A percentile compares a stretch with the other conserved stretches of the same genome.
These are phyloP conservation scores for Microtus pennsylvanicus DNA, from an alignment of 2,113 vertebrate genomes.

Conservation along the genomic window DNA sequence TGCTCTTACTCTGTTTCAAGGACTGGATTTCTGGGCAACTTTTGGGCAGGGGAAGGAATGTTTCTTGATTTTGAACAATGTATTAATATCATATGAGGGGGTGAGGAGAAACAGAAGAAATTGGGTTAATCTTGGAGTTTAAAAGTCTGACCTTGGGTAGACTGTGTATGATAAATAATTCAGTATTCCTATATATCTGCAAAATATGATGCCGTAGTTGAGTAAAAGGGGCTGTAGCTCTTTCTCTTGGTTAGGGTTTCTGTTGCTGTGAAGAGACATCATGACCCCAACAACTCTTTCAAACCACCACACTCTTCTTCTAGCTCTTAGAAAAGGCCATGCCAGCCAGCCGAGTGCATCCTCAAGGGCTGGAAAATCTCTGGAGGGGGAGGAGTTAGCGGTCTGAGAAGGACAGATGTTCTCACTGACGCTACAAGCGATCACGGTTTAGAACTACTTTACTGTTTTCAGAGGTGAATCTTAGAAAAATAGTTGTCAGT, in stretches of 20 bases:
- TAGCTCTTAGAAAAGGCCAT: background rate
- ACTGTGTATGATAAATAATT: slow-evolving; percentile 27
- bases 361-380: background rate
- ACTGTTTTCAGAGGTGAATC: slow-evolving; percentile 2
- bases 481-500: background rate
- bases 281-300: background rate
- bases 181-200: background rate
- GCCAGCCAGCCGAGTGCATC: background rate
- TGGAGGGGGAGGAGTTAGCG: background rate
- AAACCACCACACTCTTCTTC: background rate
- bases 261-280: background rate
- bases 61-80: slow-evolving; percentile 55
- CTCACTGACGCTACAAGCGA: background rate
- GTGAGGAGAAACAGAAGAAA: background rate
- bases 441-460: background rate
- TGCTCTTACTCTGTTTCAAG: background rate
- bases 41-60: slow-evolving; percentile 29
- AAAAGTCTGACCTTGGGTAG: slow-evolving; percentile 12
- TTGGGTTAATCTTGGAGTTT: background rate
- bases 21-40: background rate
- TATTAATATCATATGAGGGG: background rate
- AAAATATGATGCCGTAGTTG: background rate
- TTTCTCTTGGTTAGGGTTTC: background rate
- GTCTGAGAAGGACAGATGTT: background rate
- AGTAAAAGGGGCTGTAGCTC: background rate